Evolutionary conservation across 2,888 invertebrate genomes (phyloP), one percentile per base, ranked within the genome.

Genomic region (Axea sp.): DNA sequence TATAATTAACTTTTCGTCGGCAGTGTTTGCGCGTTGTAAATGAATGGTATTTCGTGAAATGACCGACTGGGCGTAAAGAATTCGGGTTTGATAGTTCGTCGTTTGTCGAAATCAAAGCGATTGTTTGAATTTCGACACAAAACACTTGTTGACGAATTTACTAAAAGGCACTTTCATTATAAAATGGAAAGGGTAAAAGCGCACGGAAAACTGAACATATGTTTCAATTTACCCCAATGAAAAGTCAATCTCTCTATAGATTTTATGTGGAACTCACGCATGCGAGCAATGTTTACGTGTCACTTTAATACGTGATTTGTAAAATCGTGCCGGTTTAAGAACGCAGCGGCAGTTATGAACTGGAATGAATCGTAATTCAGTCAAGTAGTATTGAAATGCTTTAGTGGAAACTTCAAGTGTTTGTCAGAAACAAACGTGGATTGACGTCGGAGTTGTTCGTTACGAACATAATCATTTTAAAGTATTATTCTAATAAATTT

Each of bases 311-410:
- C 30, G 39, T 30, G 39, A 55, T 55, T 39, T 55, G 39, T 37
- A 55, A 55, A 39, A 55, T 55, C 22, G 30, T 41, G 53, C 17
- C 37, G 11, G 7, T 12, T 51, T 24, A 24, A 24, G 33, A 35
- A 51, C 15, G 24, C 2, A 14, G 24, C 35, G 8, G 30, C 17
- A 37, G 37, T 53, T 53, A 37, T 37, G 26, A 53, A 53, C 35
- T 51, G 14, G 35, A 51, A 37, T 28, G 37, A 53, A 24, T 51
- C 35, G 22, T 35, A 12, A 49, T 33, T 0, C 6, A 49, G 22
- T 33, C 31, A 33, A 49, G 49, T 49, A 49, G 49, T 49, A 31
- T 49, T 49, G 49, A 49, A 49, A 49, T 49, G 49, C 49, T 22
- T 31, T 49, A 31, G 33, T 33, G 49, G 33, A 49, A 49, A 49